phyloP scores from a whole-genome alignment of 2,888 invertebrate genomes.

The Tetragonisca angustula region DNA sequence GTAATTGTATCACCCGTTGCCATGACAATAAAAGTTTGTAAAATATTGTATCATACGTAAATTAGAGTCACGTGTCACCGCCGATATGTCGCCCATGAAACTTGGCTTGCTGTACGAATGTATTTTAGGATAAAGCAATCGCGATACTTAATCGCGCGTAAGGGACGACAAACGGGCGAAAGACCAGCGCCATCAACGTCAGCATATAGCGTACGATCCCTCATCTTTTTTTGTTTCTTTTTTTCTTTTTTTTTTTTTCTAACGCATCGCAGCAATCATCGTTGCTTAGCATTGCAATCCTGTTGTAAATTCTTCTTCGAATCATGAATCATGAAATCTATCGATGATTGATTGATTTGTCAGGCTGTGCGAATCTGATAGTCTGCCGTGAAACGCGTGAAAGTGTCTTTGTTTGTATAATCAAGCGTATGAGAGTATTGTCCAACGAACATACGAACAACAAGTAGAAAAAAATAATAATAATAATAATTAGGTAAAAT shows the following conservation, averaged over 20 bases:
- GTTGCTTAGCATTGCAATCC: constrained; percentile 62
- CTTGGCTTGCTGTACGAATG: constrained; percentile 42
- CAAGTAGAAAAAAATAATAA: not conserved
- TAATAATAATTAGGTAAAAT: constrained; percentile 21
- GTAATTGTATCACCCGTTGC: constrained; percentile 77
- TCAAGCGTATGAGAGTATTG: constrained; percentile 39
- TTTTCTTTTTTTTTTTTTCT: constrained; percentile 10
- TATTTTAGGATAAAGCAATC: constrained; percentile 9
- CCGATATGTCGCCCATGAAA: constrained; percentile 11
- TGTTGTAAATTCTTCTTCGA: constrained; percentile 61
- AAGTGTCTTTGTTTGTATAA: constrained; percentile 60
- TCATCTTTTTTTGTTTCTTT: constrained; percentile 12
- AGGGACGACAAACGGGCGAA: not conserved
- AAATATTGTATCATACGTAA: constrained; percentile 78
- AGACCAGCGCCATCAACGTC: not conserved
- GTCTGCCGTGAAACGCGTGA: constrained; percentile 74
- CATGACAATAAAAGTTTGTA: constrained; percentile 82
- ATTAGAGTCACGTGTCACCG: constrained; percentile 24
- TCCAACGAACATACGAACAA: constrained; percentile 44
- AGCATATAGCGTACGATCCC: constrained; percentile 37
- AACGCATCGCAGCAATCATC: constrained; percentile 56
- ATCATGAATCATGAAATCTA: constrained; percentile 77
- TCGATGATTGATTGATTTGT: constrained; percentile 79
- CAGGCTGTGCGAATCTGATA: constrained; percentile 83
- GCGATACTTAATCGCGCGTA: not conserved